Evolutionary conservation across 2,797 vertebrate genomes (phyloP).

Genomic region (Aselliscus stoliczkanus): DNA sequence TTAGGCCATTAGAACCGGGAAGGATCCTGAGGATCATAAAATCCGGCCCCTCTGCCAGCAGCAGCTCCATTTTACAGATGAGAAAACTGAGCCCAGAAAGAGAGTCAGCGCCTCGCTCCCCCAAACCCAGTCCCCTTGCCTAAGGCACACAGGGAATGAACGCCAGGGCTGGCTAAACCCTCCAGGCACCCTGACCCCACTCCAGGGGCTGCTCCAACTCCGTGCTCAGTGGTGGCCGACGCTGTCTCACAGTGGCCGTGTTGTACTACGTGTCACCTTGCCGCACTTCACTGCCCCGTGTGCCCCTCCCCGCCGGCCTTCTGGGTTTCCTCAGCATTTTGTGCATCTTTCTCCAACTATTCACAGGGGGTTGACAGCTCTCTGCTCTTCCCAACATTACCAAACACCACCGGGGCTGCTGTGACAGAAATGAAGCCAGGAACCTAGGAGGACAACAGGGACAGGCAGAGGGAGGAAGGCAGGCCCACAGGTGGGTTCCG

Average conservation of each 20-base stretch:
- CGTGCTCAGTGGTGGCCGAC: neutral
- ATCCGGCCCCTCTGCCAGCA: neutral
- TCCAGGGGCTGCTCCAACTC: too few species aligned
- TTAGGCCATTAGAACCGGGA: neutral
- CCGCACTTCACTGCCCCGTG: too few species aligned
- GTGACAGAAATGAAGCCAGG: neutral
- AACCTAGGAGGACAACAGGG: neutral
- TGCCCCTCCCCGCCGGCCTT: too few species aligned
- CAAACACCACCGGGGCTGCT: neutral
- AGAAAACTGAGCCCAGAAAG: neutral
- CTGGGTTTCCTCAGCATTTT: neutral
- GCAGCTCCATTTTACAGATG: neutral
- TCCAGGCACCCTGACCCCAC: neutral
- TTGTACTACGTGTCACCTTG: too few species aligned
- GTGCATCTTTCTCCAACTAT: neutral
- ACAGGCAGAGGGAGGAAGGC: neutral
- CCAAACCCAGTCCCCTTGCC: too few species aligned
- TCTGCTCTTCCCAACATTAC: neutral
- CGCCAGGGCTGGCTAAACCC: fast-evolving
- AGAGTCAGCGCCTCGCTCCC: neutral
- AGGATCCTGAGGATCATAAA: too few species aligned
- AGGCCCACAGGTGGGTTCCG: too few species aligned
- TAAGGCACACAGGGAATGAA: neutral
- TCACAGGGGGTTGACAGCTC: neutral
- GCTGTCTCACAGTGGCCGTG: too few species aligned